Conservation (phyloP, 2,797 vertebrate species). For the Natrix natrix region DNA sequence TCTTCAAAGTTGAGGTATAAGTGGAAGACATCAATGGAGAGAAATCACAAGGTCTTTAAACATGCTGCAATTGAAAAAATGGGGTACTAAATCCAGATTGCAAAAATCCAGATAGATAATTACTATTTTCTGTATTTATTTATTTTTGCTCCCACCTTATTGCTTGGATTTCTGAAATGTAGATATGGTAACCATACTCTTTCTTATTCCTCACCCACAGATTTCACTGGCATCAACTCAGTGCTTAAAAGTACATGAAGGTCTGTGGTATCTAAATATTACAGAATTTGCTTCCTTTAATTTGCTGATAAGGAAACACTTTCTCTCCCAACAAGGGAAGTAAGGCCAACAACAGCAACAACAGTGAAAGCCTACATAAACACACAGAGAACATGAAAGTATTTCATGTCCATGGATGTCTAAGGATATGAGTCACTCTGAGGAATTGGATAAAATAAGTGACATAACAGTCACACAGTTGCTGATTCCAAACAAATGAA, state of each 20-base stretch:
- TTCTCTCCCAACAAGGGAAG: not conserved
- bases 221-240: not conserved
- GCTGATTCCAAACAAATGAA: not conserved
- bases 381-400: not conserved
- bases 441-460: not conserved
- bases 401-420: not conserved
- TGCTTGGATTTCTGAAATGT: not conserved
- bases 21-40: not conserved
- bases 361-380: not conserved
- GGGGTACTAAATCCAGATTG: not conserved
- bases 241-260: not conserved
- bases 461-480: not conserved
- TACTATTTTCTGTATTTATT: not conserved
- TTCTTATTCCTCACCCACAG: not conserved
- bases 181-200: not conserved
- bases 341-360: not conserved
- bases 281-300: not conserved
- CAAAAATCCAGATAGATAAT: not conserved
- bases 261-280: not conserved
- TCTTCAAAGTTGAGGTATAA: too few relatives aligned
- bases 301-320: not conserved
- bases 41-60: not conserved
- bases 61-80: not conserved
- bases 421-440: not conserved
- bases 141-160: not conserved